Percentiles rank a stretch among this genome's conserved stretches.
phyloP scores from a whole-genome alignment of 2,113 vertebrate species.

The Antechinus flavipes region DNA sequence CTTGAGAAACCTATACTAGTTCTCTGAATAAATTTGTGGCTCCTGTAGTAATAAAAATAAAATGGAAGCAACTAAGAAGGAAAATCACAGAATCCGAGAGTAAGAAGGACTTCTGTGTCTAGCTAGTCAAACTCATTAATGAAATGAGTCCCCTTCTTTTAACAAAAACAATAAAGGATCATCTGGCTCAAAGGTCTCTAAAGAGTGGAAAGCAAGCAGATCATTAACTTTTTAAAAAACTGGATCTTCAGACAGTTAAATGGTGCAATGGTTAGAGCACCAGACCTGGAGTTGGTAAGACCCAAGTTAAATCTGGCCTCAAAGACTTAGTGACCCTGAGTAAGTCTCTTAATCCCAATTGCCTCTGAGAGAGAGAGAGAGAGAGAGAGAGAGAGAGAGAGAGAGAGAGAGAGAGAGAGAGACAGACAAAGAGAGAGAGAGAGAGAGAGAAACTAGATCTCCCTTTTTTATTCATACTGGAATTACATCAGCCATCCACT shows the following conservation, averaged over 20 bases:
- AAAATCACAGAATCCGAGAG: not conserved
- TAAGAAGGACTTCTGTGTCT: not conserved
- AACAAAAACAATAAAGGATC: not conserved
- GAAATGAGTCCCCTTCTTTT: not conserved
- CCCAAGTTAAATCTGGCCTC: no score
- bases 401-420: no score
- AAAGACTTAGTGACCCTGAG: no score
- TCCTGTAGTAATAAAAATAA: not conserved
- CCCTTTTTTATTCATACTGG: not conserved
- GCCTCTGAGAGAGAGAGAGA: no score
- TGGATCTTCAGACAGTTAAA: no score
- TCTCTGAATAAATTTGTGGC: not conserved
- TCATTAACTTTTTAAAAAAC: not conserved
- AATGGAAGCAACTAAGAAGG: not conserved
- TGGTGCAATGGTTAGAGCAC: no score
- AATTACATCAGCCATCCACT: not conserved
- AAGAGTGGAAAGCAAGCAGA: not conserved
- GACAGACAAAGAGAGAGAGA: no score
- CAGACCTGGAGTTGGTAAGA: no score
- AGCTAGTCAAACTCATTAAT: not conserved
- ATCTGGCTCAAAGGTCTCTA: not conserved
- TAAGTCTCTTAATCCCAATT: no score
- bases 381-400: no score
- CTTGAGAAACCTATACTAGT: not conserved
- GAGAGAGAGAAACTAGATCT: not conserved